phyloP scores from a whole-genome alignment of 2,113 vertebrate genomes.

The Equus quagga region DNA sequence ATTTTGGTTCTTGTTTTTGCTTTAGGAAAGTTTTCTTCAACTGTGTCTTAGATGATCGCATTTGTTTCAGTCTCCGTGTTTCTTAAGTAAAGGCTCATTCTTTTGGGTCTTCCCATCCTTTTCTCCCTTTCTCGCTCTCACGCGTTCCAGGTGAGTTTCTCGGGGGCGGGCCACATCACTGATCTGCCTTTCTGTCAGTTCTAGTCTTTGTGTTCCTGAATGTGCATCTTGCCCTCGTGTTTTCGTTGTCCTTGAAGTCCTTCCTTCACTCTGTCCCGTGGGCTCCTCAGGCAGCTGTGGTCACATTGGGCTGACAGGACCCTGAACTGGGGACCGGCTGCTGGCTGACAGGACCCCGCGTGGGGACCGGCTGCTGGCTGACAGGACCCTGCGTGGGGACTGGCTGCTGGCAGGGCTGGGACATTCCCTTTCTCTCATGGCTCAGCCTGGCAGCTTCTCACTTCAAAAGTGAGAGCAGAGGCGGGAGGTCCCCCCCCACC shows the following conservation, averaged over 20 bases:
- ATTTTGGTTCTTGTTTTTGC: too few species aligned
- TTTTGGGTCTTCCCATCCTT: accelerated
- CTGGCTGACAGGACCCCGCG: background rate
- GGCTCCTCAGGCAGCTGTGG: background rate
- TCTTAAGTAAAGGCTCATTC: accelerated
- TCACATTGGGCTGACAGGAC: background rate
- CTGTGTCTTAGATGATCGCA: background rate
- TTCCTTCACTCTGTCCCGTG: background rate
- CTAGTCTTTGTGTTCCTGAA: background rate
- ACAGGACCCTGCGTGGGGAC: too few species aligned
- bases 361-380: too few species aligned
- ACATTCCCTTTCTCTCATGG: background rate
- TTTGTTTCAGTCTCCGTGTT: accelerated
- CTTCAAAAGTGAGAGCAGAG: background rate
- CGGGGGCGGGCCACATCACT: accelerated
- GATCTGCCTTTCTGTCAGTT: background rate
- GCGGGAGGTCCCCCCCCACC: too few species aligned
- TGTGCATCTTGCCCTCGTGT: accelerated
- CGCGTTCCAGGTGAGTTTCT: accelerated
- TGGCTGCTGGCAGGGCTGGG: too few species aligned
- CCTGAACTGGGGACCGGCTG: background rate
- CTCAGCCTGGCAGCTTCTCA: background rate
- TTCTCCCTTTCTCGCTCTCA: background rate
- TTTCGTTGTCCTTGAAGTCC: background rate
- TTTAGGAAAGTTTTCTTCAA: background rate